A percentile compares a stretch with the other conserved stretches of the same genome.
Conservation (phyloP, 2,797 vertebrate genomes). For the Acipenser oxyrinchus region DNA sequence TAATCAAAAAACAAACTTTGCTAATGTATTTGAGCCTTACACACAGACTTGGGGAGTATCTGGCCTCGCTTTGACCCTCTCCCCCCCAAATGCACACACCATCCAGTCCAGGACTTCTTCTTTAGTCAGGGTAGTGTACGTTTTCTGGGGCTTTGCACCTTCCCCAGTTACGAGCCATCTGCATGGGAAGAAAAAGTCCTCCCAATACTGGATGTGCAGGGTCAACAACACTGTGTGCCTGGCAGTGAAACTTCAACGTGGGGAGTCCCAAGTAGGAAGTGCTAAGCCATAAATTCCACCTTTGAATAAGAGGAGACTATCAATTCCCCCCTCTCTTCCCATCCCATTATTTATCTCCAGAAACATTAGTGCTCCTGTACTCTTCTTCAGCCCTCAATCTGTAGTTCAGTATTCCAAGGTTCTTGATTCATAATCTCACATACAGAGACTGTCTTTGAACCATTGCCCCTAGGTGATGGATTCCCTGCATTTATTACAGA, state of each 20-base stretch:
- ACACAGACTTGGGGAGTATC: constrained; percentile 36
- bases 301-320: constrained; percentile 54
- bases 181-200: constrained; percentile 15
- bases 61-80: constrained; percentile 10
- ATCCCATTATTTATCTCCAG: constrained; percentile 50
- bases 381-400: constrained; percentile 14
- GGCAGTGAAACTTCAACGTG: constrained; percentile 60
- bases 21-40: constrained; percentile 44
- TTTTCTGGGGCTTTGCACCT: constrained; percentile 49
- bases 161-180: constrained; percentile 56
- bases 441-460: background rate
- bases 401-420: background rate
- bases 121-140: constrained; percentile 41
- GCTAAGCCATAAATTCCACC: constrained; percentile 64
- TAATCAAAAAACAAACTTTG: constrained; percentile 53
- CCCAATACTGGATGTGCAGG: constrained; percentile 19
- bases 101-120: constrained; percentile 24
- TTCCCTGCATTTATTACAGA: background rate
- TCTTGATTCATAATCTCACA: background rate
- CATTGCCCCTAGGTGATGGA: background rate
- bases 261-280: constrained; percentile 69
- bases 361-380: constrained; percentile 44
- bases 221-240: constrained; percentile 28
- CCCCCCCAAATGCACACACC: constrained; percentile 7
- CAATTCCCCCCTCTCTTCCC: constrained; percentile 46